Base-by-base conservation (phyloP, 2,888 invertebrate genomes). In the Lasius platythorax region DNA sequence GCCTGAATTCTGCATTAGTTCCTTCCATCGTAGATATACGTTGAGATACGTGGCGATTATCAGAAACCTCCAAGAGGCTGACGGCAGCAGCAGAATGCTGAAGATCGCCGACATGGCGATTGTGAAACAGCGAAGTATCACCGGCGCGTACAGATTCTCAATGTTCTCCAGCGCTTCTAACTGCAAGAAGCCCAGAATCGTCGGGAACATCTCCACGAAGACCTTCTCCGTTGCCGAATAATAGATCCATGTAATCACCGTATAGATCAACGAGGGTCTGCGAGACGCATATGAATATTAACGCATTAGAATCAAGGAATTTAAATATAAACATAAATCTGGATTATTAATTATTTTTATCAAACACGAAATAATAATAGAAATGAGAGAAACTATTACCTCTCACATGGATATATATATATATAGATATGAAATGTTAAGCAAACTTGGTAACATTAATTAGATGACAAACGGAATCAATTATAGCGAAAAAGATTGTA, bases 181-280 rank as follows among this genome's bases (percentile, higher is more conserved):
- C 89, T 96, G 96, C 78, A 97, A 93, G 87, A 96, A 96, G 0
- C 96, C 95, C 33, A 97, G 93, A 2, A 96, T 94, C 0, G 96
- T 92, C 0, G 97, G 96, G 93, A 97, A 96, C 86, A 97, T 95
- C 82, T 97, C 97, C 0, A 97, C 96, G 93, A 97, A 97, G 5
- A 97, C 96, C 92, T 96, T 96, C 92, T 97, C 97, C 0, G 97
- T 97, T 18, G 97, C 95, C 91, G 97, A 95, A 93, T 97, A 98
- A 92, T 97, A 97, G 0, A 96, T 95, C 94, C 97, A 97, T 0
- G 97, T 97, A 68, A 97, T 94, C 5, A 96, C 91, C 1, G 97
- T 96, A 93, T 97, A 97, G 1, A 96, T 84, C 1, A 96, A 95
- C 2, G 97, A 97, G 0, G 97, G 98, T 75, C 94, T 94, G 85